phyloP scores from a whole-genome alignment of 2,797 vertebrate species.

The Bradypodion pumilum region DNA sequence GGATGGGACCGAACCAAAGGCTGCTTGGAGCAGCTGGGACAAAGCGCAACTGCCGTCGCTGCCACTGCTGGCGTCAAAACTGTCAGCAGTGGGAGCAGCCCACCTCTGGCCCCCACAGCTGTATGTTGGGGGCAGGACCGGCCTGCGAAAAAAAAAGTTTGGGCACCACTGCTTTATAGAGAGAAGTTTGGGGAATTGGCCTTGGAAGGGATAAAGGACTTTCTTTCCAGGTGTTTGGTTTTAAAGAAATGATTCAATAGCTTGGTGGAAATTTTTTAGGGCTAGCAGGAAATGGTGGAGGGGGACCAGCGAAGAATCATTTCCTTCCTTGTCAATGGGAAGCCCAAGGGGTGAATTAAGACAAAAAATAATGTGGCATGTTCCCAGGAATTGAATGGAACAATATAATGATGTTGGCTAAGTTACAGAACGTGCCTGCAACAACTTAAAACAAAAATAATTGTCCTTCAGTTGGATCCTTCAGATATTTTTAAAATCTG shows the following conservation, averaged over 20 bases:
- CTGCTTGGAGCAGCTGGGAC: no score
- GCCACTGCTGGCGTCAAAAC: no score
- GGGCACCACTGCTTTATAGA: background rate
- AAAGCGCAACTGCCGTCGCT: no score
- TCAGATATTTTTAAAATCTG: conserved; percentile 3
- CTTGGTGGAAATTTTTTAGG: background rate
- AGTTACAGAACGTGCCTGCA: background rate
- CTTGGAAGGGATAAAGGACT: background rate
- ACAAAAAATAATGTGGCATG: conserved; percentile 6
- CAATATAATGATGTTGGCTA: background rate
- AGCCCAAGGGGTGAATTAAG: conserved; percentile 15
- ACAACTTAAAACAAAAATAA: background rate
- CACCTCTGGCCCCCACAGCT: no score
- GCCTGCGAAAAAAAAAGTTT: no score
- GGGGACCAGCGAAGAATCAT: background rate
- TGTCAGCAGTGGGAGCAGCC: no score
- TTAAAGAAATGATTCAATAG: background rate
- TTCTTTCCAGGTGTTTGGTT: background rate
- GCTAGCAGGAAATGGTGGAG: background rate
- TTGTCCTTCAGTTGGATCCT: background rate
- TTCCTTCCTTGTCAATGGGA: background rate
- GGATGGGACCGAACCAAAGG: no score
- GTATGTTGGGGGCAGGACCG: no score
- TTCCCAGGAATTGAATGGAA: conserved; percentile 41
- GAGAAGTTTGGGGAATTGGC: background rate